Evolutionary conservation across 2,113 vertebrate species (phyloP), one percentile per base, ranked within the genome.

Genomic region (Chionis minor): DNA sequence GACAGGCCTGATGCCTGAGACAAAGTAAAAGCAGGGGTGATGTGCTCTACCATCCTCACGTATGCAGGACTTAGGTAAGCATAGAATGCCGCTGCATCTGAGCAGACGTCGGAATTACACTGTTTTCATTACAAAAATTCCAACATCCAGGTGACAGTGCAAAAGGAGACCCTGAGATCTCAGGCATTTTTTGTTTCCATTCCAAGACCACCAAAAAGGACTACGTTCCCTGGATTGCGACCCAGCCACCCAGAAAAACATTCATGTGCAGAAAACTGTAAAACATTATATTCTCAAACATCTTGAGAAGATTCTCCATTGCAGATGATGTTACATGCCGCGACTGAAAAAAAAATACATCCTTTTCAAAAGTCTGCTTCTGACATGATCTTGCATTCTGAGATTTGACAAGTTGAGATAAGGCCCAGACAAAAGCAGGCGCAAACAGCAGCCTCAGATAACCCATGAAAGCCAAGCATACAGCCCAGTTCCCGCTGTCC

Each of bases 281-380:
- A 52, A 81, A 75, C 8, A 20, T 3, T 19, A 9, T 45, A 32
- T 55, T 40, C 28, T 62, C 38, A 38, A 70, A 63, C 13, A 35
- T 21, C 47, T 21, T 45, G 33, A 91, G 19, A 19, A 5, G 59
- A 21, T 44, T 71, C 28, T n/a, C n/a, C 45, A 77, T 5, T 0
- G 1, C 0, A 1, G n/a, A 40, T 26, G 12, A 40, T 7, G 1
- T 21, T 22, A 58, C 4, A 11, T 10, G 32, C 18, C 38, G 27
- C 1, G 7, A 63, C 33, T 42, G 7, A 32, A 81, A 40, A 81
- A 40, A 74, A 38, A 20, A 40, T 0, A 44, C 6, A 52, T 61
- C 45, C 12, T 75, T 77, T 74, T 20, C 65, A 70, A 90, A 58
- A 9, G 27, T 38, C 28, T 81, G 17, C 45, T 80, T 81, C 83